Evolutionary conservation across 2,113 vertebrate species (phyloP).

Genomic region (Shinisaurus crocodilurus): DNA sequence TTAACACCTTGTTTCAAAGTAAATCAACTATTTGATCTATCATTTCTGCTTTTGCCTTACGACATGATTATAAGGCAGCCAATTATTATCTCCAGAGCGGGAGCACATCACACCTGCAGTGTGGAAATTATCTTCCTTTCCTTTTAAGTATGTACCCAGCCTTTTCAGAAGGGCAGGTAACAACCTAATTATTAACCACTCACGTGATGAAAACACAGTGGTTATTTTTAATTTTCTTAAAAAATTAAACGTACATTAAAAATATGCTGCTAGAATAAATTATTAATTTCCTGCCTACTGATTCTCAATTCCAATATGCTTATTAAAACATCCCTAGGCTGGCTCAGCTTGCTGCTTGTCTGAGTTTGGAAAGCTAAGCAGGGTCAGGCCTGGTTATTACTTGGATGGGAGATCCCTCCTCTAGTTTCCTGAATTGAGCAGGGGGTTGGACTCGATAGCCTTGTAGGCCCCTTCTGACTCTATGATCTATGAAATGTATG

Average conservation of each 20-base stretch:
- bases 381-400: too few species aligned
- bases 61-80: background rate
- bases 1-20: conserved; percentile 11
- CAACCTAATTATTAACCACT: background rate
- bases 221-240: too few species aligned
- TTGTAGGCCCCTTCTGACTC: too few species aligned
- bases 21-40: background rate
- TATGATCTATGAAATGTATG: too few species aligned
- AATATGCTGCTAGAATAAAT: background rate
- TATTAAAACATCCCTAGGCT: background rate
- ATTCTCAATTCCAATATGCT: background rate
- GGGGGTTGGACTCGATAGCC: too few species aligned
- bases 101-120: background rate
- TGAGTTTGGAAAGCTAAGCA: too few species aligned
- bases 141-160: background rate
- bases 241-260: background rate
- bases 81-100: background rate
- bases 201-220: too few species aligned
- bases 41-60: background rate
- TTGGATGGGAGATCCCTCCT: too few species aligned
- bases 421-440: too few species aligned
- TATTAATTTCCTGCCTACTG: background rate
- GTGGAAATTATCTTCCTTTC: background rate
- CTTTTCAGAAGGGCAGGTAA: background rate
- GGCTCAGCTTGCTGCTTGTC: too few species aligned